Evolutionary conservation across 2,888 invertebrate species (phyloP).

Genomic region (Trichopria drosophilae): DNA sequence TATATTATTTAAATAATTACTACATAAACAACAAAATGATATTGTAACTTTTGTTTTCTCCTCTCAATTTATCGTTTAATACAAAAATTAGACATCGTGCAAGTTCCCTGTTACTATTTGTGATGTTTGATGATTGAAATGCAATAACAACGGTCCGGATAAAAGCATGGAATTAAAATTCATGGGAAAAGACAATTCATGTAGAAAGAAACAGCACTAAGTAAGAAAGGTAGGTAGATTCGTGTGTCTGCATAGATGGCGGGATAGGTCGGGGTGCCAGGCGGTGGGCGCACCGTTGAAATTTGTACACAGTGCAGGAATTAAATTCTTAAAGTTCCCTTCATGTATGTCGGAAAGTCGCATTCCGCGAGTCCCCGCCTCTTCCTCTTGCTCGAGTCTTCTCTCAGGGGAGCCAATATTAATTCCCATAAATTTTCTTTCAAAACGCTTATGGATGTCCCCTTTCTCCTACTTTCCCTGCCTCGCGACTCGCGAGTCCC

Average conservation of each 20-base stretch:
- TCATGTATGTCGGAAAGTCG: conserved; percentile 54
- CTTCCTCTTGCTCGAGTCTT: conserved; percentile 34
- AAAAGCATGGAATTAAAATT: too few species aligned
- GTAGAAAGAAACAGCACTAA: too few species aligned
- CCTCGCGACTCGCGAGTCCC: conserved; percentile 26
- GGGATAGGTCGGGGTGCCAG: neutral
- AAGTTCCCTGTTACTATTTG: too few species aligned
- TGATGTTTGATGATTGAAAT: too few species aligned
- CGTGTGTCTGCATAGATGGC: neutral
- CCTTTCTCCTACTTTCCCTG: conserved; percentile 28
- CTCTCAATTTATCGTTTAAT: too few species aligned
- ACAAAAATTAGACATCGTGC: too few species aligned
- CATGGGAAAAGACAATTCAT: too few species aligned
- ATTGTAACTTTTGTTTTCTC: too few species aligned
- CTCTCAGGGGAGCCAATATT: conserved; percentile 56
- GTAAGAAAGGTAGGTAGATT: too few species aligned
- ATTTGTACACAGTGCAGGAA: conserved; percentile 47
- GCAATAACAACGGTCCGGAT: too few species aligned
- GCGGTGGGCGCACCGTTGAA: neutral
- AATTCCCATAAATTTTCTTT: conserved; percentile 60
- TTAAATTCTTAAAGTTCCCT: conserved; percentile 59
- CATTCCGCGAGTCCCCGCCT: conserved; percentile 55
- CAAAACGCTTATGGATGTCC: conserved; percentile 50
- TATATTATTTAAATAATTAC: too few species aligned
- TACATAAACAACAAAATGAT: too few species aligned